Evolutionary conservation across 2,888 invertebrate genomes (phyloP).

Genomic region (Teleiodes luculella): DNA sequence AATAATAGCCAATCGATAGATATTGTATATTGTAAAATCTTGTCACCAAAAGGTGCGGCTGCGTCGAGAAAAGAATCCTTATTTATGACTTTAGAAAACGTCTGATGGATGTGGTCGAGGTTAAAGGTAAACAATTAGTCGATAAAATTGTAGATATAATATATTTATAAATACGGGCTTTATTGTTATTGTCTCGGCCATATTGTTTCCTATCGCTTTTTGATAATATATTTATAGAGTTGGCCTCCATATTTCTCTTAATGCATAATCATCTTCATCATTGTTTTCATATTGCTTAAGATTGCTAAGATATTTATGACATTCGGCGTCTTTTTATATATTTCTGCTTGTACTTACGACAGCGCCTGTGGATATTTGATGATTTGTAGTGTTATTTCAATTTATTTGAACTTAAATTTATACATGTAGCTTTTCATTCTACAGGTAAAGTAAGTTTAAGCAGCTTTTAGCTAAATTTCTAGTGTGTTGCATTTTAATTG

Average conservation of each 20-base stretch:
- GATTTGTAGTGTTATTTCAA: too few relatives aligned
- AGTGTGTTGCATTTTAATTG: too few relatives aligned
- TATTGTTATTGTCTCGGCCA: slow-evolving; percentile 8
- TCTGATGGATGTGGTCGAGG: slow-evolving; percentile 9
- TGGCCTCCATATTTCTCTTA: background rate
- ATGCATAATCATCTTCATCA: slow-evolving; percentile 3
- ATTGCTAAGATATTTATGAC: background rate
- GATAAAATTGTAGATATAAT: slow-evolving; percentile 11
- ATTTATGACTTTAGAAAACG: slow-evolving; percentile 16
- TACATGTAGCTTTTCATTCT: too few relatives aligned
- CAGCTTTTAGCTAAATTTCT: too few relatives aligned
- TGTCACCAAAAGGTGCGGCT: slow-evolving; percentile 9
- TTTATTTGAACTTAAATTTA: too few relatives aligned
- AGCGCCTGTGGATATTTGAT: background rate
- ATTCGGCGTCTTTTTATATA: background rate
- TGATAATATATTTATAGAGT: slow-evolving; percentile 4
- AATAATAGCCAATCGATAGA: slow-evolving; percentile 1
- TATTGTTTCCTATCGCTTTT: slow-evolving; percentile 5
- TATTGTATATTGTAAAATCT: slow-evolving; percentile 11
- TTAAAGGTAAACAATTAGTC: slow-evolving; percentile 17
- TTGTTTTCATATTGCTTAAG: slow-evolving; percentile 3
- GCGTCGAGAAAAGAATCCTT: slow-evolving; percentile 15
- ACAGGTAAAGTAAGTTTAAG: too few relatives aligned
- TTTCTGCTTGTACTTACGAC: background rate
- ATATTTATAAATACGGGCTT: slow-evolving; percentile 11